Base-by-base conservation (phyloP, 2,888 invertebrate genomes). In the Cantharis rufa region DNA sequence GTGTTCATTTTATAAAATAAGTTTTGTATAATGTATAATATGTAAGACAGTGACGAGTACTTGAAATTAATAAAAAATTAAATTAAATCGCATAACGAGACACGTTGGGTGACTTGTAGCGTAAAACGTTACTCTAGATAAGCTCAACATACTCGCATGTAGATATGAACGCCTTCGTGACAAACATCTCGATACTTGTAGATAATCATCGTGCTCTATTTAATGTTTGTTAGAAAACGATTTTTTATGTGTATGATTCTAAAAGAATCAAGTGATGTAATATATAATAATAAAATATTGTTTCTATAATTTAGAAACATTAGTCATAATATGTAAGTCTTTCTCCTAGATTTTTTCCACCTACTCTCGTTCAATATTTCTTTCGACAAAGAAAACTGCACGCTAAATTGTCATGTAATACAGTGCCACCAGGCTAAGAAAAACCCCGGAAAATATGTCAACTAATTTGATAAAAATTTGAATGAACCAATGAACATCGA, bases 201-300 rank as follows among this genome's bases (percentile, higher is more conserved):
- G 86, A 87, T 87, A 87, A 85, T 86, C 85, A 86, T 85, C 86
- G 87, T 87, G 87, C 87, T 87, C 86, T 86, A 86, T 86, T 86
- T 85, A 87, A 86, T 86, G 86, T 87, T 87, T 86, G 85, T 87
- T 88, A 87, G 88, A 86, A 87, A 85, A 87, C 87, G 87, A 87
- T 88, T 88, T 88, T 88, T 87, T 88, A 88, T 88, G 88, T 88
- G 88, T 88, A 87, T 83, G 88, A 87, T 88, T 88, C 88, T 86
- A 83, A 85, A 85, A 86, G 88, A 87, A 87, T 88, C 88, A 85
- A 87, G 88, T 88, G 88, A 88, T 88, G 87, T 88, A 88, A 86
- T 86, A 88, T 87, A 87, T 86, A 80, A 79, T 81, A 86, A 86
- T 84, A 86, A 66, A 87, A 87, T 86, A 87, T 86, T 87, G 88